Percentiles rank a stretch among this genome's conserved stretches.
These are phyloP conservation scores for Drosophila mauritiana DNA, from an alignment of 1,140 invertebrate species.

Conservation along the genomic window DNA sequence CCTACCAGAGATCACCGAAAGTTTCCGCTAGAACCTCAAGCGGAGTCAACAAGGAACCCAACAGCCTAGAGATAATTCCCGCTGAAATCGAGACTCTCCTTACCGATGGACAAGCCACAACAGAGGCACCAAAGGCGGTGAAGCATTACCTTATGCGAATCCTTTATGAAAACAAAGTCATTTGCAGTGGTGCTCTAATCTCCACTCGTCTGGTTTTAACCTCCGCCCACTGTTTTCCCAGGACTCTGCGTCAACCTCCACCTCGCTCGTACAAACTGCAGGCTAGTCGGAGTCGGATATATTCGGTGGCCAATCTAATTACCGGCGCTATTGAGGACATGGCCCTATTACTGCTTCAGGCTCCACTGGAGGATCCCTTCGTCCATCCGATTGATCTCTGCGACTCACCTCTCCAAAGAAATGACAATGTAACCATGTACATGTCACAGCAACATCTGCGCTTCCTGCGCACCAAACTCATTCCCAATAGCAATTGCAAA, in stretches of 20 bases:
- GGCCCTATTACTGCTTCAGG: conserved; percentile 21
- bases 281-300: conserved; percentile 3
- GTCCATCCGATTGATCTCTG: conserved; percentile 37
- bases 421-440: conserved; percentile 43
- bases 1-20: conserved; percentile 2
- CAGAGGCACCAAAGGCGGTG: conserved; percentile 1
- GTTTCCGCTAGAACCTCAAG: neutral
- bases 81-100: conserved; percentile 3
- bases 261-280: conserved; percentile 15
- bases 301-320: conserved; percentile 21
- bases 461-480: conserved; percentile 47
- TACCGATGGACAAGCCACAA: neutral
- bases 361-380: neutral
- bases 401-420: neutral
- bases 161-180: neutral
- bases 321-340: conserved; percentile 9
- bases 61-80: conserved; percentile 38
- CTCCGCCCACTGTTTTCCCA: conserved; percentile 38
- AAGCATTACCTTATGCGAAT: conserved; percentile 34
- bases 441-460: conserved; percentile 19
- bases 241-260: neutral
- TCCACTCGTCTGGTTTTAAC: conserved; percentile 37
- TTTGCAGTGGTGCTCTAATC: conserved; percentile 42
- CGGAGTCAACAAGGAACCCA: neutral
- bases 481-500: conserved; percentile 40